phyloP scores from a whole-genome alignment of 2,888 invertebrate species.

The Lithophane ornitopus region DNA sequence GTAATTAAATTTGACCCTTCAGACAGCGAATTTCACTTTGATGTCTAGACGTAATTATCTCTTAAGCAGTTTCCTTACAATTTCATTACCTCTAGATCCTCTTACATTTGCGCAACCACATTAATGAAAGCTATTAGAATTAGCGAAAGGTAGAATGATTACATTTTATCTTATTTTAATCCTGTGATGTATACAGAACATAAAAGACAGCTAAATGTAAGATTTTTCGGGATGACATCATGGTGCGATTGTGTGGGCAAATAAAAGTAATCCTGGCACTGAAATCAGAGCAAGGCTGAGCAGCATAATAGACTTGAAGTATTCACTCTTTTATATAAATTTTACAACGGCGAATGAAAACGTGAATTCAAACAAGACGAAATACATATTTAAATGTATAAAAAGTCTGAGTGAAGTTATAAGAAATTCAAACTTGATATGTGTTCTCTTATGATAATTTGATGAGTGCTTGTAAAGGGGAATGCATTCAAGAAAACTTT shows the following conservation, averaged over 20 bases:
- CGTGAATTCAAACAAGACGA: slow-evolving; percentile 27
- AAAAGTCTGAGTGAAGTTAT: slow-evolving; percentile 19
- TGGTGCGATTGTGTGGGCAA: slow-evolving; percentile 32
- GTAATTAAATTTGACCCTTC: slow-evolving; percentile 70
- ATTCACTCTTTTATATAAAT: slow-evolving; percentile 24
- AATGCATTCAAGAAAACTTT: slow-evolving; percentile 46
- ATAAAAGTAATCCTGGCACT: slow-evolving; percentile 47
- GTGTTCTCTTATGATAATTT: slow-evolving; percentile 44
- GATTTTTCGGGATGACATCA: slow-evolving; percentile 31
- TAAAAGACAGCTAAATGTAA: slow-evolving; percentile 18
- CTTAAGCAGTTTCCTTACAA: slow-evolving; percentile 51
- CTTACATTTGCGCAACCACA: slow-evolving; percentile 25
- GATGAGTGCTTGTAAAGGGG: slow-evolving; percentile 21
- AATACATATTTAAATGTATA: slow-evolving; percentile 28
- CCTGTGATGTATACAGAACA: slow-evolving; percentile 14
- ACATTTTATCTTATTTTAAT: slow-evolving; percentile 16
- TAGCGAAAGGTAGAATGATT: slow-evolving; percentile 18
- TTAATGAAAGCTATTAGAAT: slow-evolving; percentile 38
- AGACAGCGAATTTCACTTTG: slow-evolving; percentile 50
- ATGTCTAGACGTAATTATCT: slow-evolving; percentile 65
- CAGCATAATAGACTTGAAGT: slow-evolving; percentile 32
- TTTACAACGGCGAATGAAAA: slow-evolving; percentile 23
- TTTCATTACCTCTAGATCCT: slow-evolving; percentile 35
- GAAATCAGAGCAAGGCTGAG: slow-evolving; percentile 45
- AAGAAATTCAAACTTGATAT: slow-evolving; percentile 27